Conservation (phyloP, 1,140 invertebrate genomes). For the Thalassaphorura encarpata region DNA sequence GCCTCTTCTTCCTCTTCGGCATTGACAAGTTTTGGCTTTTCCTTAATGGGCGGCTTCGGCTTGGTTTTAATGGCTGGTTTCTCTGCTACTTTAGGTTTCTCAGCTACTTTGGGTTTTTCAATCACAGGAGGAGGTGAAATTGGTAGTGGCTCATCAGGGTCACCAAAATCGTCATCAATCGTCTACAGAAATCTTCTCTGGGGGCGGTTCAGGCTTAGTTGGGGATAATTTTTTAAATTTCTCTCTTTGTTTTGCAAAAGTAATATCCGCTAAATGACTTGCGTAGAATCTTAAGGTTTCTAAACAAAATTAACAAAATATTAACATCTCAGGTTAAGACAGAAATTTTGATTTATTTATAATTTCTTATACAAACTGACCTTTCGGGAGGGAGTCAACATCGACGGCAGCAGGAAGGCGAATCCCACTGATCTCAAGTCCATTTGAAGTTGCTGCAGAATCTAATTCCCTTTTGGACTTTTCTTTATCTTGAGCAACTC, state of each 20-base stretch:
- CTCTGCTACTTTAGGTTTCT: conserved; percentile 23
- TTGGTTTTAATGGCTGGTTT: conserved; percentile 17
- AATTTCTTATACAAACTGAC: conserved; percentile 7
- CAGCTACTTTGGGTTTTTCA: conserved; percentile 11
- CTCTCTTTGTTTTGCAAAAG: conserved; percentile 25
- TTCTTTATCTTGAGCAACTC: conserved; percentile 19
- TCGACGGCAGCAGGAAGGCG: conserved; percentile 27
- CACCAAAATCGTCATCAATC: conserved; percentile 31
- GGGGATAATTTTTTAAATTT: conserved; percentile 15
- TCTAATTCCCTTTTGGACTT: conserved; percentile 3
- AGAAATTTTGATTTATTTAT: neutral
- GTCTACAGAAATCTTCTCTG: no score
- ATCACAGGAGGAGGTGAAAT: neutral
- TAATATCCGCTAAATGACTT: conserved; percentile 30
- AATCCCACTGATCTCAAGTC: conserved; percentile 26
- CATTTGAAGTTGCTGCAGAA: neutral
- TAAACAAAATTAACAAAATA: conserved; percentile 7
- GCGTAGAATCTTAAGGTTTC: conserved; percentile 31
- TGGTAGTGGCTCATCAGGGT: conserved; percentile 24
- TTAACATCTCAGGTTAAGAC: neutral
- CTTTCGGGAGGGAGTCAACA: conserved; percentile 29
- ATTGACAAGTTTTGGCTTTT: conserved; percentile 16
- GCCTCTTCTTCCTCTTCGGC: conserved; percentile 11
- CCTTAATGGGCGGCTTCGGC: conserved; percentile 20
- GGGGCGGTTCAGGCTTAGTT: neutral